These are phyloP conservation scores for Epizoanthus stellaris DNA, from an alignment of 92 coral and sea anemone genomes.

Conservation along the genomic window DNA sequence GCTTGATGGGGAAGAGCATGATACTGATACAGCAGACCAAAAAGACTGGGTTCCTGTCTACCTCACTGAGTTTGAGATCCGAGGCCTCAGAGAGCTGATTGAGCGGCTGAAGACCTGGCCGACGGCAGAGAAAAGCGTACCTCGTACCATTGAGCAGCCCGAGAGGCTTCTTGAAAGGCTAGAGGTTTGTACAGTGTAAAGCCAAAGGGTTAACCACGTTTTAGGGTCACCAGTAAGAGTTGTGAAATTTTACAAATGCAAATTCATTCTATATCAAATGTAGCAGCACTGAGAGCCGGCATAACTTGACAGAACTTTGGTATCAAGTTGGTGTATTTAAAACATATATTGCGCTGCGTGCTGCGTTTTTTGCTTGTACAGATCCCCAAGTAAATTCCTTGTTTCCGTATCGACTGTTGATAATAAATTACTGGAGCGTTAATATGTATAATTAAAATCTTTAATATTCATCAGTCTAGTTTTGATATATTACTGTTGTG, in stretches of 20 bases:
- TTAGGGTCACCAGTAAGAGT: no score
- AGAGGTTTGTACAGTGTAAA: slow-evolving; percentile 71
- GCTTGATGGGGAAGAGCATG: slow-evolving; percentile 35
- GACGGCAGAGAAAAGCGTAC: slow-evolving; percentile 75
- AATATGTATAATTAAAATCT: background rate
- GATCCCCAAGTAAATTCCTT: background rate
- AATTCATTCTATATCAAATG: no score
- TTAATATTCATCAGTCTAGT: background rate
- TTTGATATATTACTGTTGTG: no score
- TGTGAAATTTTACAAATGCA: no score
- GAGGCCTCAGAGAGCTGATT: slow-evolving; percentile 69
- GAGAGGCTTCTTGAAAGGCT: slow-evolving; percentile 68
- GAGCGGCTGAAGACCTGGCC: slow-evolving; percentile 85
- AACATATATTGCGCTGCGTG: no score
- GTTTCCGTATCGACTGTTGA: background rate
- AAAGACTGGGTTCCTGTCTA: slow-evolving; percentile 87
- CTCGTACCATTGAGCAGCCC: slow-evolving; percentile 66
- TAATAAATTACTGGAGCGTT: background rate
- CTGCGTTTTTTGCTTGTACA: no score
- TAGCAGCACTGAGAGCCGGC: no score
- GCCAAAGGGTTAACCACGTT: background rate
- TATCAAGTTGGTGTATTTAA: no score
- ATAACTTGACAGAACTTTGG: no score
- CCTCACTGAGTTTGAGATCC: slow-evolving; percentile 77
- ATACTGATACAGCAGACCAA: slow-evolving; percentile 49